These are phyloP conservation scores for Amphiduros pacificus DNA, from an alignment of 2,888 invertebrate species.

Conservation along the genomic window DNA sequence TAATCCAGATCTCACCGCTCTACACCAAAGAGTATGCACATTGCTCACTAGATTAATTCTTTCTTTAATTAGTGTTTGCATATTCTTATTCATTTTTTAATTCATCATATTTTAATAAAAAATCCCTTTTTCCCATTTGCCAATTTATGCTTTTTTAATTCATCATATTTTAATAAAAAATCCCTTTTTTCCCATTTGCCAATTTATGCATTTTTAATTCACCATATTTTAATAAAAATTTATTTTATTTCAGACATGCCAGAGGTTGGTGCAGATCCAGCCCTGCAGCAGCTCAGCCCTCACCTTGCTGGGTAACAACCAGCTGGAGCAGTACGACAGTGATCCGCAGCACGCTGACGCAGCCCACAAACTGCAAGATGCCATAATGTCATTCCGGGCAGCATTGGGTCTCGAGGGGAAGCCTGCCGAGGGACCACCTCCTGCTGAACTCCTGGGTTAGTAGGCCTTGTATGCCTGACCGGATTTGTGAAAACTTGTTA, in stretches of 20 bases:
- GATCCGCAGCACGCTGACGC: slow-evolving; percentile 41
- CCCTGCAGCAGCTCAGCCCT: slow-evolving; percentile 51
- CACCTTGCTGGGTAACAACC: slow-evolving; percentile 49
- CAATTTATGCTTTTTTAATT: no score
- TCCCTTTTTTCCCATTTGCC: no score
- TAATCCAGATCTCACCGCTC: slow-evolving; percentile 43
- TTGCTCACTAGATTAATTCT: no score
- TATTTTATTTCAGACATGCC: slow-evolving; percentile 51
- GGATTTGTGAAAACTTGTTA: no score
- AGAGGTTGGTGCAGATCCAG: slow-evolving; percentile 48
- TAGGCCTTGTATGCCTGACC: no score
- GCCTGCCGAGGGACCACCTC: slow-evolving; percentile 42
- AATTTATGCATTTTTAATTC: no score
- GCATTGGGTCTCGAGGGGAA: slow-evolving; percentile 52
- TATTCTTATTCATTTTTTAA: no score
- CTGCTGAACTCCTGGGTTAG: slow-evolving; percentile 42
- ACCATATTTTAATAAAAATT: no score
- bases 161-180: no score
- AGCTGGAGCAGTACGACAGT: slow-evolving; percentile 50
- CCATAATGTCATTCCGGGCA: slow-evolving; percentile 45
- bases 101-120: no score
- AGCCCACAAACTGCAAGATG: slow-evolving; percentile 40
- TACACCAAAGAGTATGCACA: slow-evolving; percentile 47
- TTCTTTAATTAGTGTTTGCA: no score
- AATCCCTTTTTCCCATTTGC: no score